Percentiles rank a stretch among this genome's conserved stretches.
Conservation (phyloP, 2,888 invertebrate genomes). For the Oscheius sp. region DNA sequence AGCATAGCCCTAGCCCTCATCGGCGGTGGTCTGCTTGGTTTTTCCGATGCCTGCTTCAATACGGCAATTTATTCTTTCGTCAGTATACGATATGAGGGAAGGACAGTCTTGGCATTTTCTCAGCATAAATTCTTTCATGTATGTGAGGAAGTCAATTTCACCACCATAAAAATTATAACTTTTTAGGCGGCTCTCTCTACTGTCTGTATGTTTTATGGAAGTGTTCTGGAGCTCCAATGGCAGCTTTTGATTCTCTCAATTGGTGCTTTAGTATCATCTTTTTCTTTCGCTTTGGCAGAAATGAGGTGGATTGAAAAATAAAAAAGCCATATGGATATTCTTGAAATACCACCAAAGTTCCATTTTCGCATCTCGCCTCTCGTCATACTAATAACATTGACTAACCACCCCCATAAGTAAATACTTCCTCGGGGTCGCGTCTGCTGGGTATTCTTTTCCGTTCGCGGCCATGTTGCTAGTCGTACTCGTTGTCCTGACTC, state of each 20-base stretch:
- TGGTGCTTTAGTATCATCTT: conserved; percentile 8
- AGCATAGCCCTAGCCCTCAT: conserved; percentile 34
- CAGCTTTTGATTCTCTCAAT: conserved; percentile 29
- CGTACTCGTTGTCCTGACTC: too few species aligned
- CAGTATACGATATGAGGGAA: conserved; percentile 12
- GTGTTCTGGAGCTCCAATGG: conserved; percentile 33
- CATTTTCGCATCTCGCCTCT: too few species aligned
- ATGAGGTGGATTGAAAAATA: too few species aligned
- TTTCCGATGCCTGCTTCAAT: conserved; percentile 36
- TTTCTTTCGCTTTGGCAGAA: conserved; percentile 35
- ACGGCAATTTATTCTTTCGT: conserved; percentile 40
- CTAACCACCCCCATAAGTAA: too few species aligned
- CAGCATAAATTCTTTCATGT: conserved; percentile 41
- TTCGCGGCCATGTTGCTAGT: too few species aligned
- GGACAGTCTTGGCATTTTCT: conserved; percentile 36
- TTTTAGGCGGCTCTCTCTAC: conserved; percentile 34
- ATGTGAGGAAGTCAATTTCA: not conserved
- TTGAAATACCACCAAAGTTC: too few species aligned
- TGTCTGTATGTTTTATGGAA: conserved; percentile 42
- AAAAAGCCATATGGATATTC: too few species aligned
- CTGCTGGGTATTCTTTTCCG: too few species aligned
- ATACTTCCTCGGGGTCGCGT: too few species aligned
- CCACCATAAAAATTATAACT: not conserved
- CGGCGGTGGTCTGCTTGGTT: conserved; percentile 34
- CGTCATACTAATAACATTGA: too few species aligned